Conservation (phyloP, 2,888 invertebrate species). For the Teinopalpus imperialis region DNA sequence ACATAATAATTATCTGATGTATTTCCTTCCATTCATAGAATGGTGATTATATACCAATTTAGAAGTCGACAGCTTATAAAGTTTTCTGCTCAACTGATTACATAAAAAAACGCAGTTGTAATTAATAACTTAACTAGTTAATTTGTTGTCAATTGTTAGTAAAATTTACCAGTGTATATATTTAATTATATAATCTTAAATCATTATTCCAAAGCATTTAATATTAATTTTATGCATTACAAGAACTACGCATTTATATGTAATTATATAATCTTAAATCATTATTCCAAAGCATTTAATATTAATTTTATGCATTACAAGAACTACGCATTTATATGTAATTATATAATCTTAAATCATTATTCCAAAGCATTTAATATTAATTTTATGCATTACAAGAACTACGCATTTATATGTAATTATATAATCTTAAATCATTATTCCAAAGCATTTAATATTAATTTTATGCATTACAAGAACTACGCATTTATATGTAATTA, state of each 20-base stretch:
- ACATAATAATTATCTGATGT: conserved; percentile 28
- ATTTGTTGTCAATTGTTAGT: conserved; percentile 61
- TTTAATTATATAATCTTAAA: conserved; percentile 18
- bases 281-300: no score
- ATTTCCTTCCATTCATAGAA: conserved; percentile 14
- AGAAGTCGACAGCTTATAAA: background rate
- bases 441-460: no score
- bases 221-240: background rate
- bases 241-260: conserved; percentile 18
- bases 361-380: no score
- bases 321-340: no score
- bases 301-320: no score
- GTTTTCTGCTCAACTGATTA: conserved; percentile 6
- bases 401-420: no score
- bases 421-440: no score
- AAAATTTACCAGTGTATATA: conserved; percentile 36
- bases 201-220: conserved; percentile 22
- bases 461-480: no score
- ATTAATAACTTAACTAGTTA: conserved; percentile 36
- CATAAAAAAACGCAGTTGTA: conserved; percentile 18
- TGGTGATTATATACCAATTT: conserved; percentile 3
- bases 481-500: no score
- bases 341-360: no score
- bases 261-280: conserved; percentile 5
- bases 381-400: no score